phyloP scores from a whole-genome alignment of 2,888 invertebrate species.

The Cheilosia pagana region DNA sequence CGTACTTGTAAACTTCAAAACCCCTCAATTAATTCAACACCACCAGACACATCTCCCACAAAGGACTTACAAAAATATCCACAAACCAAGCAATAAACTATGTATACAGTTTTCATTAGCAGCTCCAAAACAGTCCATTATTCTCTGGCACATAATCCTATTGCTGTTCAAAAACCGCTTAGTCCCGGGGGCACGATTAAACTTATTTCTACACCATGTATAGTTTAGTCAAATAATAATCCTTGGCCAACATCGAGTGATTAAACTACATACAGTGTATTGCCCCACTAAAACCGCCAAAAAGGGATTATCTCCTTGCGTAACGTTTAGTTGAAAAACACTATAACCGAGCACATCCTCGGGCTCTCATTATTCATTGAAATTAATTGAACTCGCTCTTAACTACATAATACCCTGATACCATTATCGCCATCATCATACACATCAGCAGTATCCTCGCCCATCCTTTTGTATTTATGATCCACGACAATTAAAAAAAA shows the following conservation, averaged over 20 bases:
- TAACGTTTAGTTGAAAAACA: slow-evolving; percentile 35
- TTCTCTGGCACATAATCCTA: background rate
- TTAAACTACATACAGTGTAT: slow-evolving; percentile 21
- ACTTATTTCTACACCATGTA: slow-evolving; percentile 23
- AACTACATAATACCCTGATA: slow-evolving; percentile 42
- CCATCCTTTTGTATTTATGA: slow-evolving; percentile 19
- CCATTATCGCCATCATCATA: slow-evolving; percentile 36
- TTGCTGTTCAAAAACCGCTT: background rate
- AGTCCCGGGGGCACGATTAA: background rate
- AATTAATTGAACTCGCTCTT: slow-evolving; percentile 55
- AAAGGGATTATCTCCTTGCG: slow-evolving; percentile 42
- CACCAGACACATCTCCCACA: background rate
- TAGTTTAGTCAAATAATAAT: slow-evolving; percentile 37
- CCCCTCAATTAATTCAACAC: background rate
- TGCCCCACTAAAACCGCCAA: slow-evolving; percentile 17
- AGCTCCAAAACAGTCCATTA: slow-evolving; percentile 7
- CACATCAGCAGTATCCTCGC: slow-evolving; percentile 27
- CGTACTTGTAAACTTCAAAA: background rate
- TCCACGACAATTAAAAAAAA: slow-evolving; percentile 27
- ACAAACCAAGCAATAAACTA: slow-evolving; percentile 11
- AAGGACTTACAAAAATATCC: background rate
- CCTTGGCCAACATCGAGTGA: slow-evolving; percentile 30
- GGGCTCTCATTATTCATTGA: slow-evolving; percentile 58
- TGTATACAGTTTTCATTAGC: slow-evolving; percentile 17
- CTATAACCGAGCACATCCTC: slow-evolving; percentile 6